Evolutionary conservation across 1,140 invertebrate genomes (phyloP), one percentile per base, ranked within the genome.

Genomic region (Drosophila triauraria): DNA sequence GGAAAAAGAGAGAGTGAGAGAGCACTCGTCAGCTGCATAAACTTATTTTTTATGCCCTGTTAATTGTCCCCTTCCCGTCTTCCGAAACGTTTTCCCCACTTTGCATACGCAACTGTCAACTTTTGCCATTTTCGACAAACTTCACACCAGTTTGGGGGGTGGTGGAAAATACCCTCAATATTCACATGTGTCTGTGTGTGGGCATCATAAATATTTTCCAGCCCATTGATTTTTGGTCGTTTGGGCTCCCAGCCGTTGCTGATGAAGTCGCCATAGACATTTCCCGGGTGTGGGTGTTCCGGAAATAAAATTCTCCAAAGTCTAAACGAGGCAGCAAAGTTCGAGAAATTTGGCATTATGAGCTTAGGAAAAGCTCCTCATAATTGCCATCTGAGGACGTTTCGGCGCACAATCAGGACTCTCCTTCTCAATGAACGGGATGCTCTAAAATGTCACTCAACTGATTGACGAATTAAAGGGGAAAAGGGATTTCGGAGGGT

Each of bases 161-260:
- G 43, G 32, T n/a, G 23, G 38, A 20, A 38, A 27, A 65, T 27
- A 10, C 10, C 30, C 50, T 13, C 30, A 35, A 35, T 20, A 10
- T 51, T 51, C 58, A 72, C 35, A 59, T 57, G 50, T 35, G 25
- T 50, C 35, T 47, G 51, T 80, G 68, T 84, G 75, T 84, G 84
- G 74, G 78, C 80, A 88, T 84, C 84, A 90, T 88, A 88, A 88
- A 88, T 88, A 88, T 88, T 88, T 88, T 88, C 81, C 85, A 81
- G 84, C 67, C 84, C 84, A 88, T 88, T 88, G 84, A 88, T 88
- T 88, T 88, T 90, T 74, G 84, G 85, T 88, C 84, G 85, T 79
- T 84, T 87, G 80, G 83, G 75, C 71, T 82, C 59, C 74, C 72
- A 82, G 78, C 80, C 78, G 75, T 79, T 86, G 82, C 69, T 86